Percentiles rank a stretch among this genome's conserved stretches.
Conservation (phyloP, 2,797 vertebrate genomes). For the Mallotus villosus region DNA sequence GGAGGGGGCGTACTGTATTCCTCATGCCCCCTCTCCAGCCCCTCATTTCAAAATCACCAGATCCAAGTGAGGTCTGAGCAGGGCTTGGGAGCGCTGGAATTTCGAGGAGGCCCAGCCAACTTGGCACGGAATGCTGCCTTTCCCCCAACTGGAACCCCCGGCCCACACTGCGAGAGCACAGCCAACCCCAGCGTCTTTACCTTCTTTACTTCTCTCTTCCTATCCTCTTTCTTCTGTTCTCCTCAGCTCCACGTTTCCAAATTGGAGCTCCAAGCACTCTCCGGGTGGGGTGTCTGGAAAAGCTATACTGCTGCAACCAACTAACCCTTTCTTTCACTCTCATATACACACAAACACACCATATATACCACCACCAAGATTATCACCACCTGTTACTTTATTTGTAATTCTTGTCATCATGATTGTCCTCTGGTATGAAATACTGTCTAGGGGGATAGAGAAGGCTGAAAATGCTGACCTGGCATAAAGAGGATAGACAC, state of each 20-base stretch:
- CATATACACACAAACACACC: neutral
- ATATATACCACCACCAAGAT: neutral
- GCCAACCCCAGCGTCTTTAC: neutral
- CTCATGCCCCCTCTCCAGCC: slow-evolving; percentile 73
- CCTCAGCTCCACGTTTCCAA: slow-evolving; percentile 26
- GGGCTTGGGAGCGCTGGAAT: slow-evolving; percentile 63
- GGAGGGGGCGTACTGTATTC: slow-evolving; percentile 55
- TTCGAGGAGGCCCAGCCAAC: slow-evolving; percentile 69
- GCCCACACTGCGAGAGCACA: slow-evolving; percentile 67
- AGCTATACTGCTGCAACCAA: slow-evolving; percentile 47
- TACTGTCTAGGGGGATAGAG: neutral
- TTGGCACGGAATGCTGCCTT: slow-evolving; percentile 71
- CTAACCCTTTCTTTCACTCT: slow-evolving; percentile 25
- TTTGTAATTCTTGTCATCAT: slow-evolving; percentile 9
- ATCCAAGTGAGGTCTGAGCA: slow-evolving; percentile 68
- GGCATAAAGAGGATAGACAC: slow-evolving; percentile 8
- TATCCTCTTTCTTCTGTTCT: slow-evolving; percentile 42
- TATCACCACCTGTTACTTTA: slow-evolving; percentile 6
- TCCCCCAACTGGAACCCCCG: slow-evolving; percentile 72
- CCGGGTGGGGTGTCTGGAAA: slow-evolving; percentile 69
- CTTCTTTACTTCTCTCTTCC: neutral
- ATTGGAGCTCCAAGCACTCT: slow-evolving; percentile 61
- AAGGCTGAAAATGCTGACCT: slow-evolving; percentile 13
- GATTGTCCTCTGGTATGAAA: slow-evolving; percentile 19
- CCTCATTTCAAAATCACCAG: slow-evolving; percentile 72